phyloP scores from a whole-genome alignment of 2,888 invertebrate species.

The Coleophora deauratella region DNA sequence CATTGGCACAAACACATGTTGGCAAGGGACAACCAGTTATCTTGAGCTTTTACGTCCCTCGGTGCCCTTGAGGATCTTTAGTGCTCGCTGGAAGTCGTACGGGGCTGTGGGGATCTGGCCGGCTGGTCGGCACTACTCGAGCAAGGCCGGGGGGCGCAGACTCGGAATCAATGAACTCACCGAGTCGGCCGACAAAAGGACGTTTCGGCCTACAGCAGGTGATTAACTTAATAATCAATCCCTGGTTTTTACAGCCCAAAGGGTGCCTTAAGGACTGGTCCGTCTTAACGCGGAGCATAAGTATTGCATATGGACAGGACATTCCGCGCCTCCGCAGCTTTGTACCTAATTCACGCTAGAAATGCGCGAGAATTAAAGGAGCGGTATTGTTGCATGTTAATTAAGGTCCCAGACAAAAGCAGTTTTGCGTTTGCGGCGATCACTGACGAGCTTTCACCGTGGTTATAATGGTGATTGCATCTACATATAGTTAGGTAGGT shows the following conservation, averaged over 20 bases:
- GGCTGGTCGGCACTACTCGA: conserved; percentile 41
- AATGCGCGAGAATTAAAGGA: no score
- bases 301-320: no score
- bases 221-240: conserved; percentile 68
- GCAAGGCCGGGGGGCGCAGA: conserved; percentile 54
- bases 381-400: no score
- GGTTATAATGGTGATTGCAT: no score
- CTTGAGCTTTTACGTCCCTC: conserved; percentile 35
- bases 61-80: conserved; percentile 9
- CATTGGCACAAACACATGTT: conserved; percentile 52
- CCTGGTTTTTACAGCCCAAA: conserved; percentile 34
- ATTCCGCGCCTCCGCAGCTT: no score
- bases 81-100: conserved; percentile 15
- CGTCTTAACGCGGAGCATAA: neutral
- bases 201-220: conserved; percentile 59
- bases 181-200: conserved; percentile 66
- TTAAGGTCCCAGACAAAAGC: no score
- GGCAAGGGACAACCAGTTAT: conserved; percentile 35
- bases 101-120: conserved; percentile 27
- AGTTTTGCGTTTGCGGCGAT: no score
- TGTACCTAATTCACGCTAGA: no score
- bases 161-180: conserved; percentile 70
- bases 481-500: no score
- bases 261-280: conserved; percentile 3
- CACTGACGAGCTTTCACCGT: no score